phyloP scores from a whole-genome alignment of 2,888 invertebrate species.

The Ennomos erosarius region DNA sequence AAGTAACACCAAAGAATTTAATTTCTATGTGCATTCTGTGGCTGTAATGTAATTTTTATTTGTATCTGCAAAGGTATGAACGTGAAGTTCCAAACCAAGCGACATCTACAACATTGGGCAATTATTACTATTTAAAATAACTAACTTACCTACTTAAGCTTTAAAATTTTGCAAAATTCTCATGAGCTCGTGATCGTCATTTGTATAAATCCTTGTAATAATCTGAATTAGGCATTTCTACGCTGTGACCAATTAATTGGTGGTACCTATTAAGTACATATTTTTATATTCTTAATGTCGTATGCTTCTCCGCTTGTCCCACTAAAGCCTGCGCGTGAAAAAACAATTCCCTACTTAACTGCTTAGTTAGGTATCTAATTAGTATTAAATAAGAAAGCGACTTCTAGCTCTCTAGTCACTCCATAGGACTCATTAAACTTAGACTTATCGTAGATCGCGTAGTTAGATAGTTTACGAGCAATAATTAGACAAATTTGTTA shows the following conservation, averaged over 20 bases:
- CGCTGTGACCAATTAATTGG: slow-evolving; percentile 43
- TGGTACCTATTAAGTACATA: slow-evolving; percentile 39
- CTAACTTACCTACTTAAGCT: no score
- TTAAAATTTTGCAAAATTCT: no score
- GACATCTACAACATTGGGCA: no score
- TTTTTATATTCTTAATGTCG: slow-evolving; percentile 57
- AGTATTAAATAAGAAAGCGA: slow-evolving; percentile 3
- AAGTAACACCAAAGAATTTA: no score
- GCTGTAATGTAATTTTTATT: no score
- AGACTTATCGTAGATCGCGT: slow-evolving; percentile 57
- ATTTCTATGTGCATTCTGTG: no score
- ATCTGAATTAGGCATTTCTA: slow-evolving; percentile 13
- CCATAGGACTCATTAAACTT: slow-evolving; percentile 47
- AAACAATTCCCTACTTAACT: slow-evolving; percentile 5
- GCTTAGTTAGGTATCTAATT: slow-evolving; percentile 1
- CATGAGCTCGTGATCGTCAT: no score
- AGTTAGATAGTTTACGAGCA: slow-evolving; percentile 78
- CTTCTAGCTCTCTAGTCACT: slow-evolving; percentile 47
- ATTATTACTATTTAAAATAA: no score
- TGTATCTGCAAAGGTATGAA: no score
- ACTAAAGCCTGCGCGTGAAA: slow-evolving; percentile 2
- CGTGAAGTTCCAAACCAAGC: no score
- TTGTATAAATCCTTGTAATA: no score
- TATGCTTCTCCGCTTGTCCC: slow-evolving; percentile 56
- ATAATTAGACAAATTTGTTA: slow-evolving; percentile 73